Evolutionary conservation across 2,888 invertebrate species (phyloP), one percentile per base, ranked within the genome.

Genomic region (Camponotus fellah): DNA sequence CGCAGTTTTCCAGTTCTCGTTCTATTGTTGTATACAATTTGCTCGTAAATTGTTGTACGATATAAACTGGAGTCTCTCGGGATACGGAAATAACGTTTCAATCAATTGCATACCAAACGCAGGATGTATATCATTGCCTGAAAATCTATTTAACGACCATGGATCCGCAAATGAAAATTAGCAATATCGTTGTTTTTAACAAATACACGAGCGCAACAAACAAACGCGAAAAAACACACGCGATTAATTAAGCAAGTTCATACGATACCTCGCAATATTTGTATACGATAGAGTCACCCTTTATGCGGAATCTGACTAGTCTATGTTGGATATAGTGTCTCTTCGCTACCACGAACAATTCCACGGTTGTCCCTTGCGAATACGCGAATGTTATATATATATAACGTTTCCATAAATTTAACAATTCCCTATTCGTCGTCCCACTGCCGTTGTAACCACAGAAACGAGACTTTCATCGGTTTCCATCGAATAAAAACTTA

Each of bases 1-100:
- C 60, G n/a, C 56, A 66, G 17, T n/a, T 37, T 40, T 43, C 17
- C 32, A 21, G 14, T n/a, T 58, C 69, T 60, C 56, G n/a, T 49
- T 68, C 37, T 12, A 17, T 60, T 37, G 37, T 46, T 32, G 79
- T 75, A 74, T 87, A 76, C 87, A 83, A 69, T 84, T 86, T 79
- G 82, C 82, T 87, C 83, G 68, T 77, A 85, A 88, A 86, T 86
- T 87, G 87, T 87, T 87, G 83, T 81, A 79, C 83, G 75, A 86
- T 84, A 80, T 71, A 86, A 83, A 46, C 64, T 43, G 26, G 34
- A 60, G 46, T 82, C 83, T 56, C 88, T 17, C 14, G 85, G 65
- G 85, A 60, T 82, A 34, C 43, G 37, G 83, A 56, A 80, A 85
- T 83, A 87, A 85, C 87, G 82, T 87, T 77, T 82, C 88, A 85